Base-by-base conservation (phyloP, 2,888 invertebrate genomes). In the Laspeyria flexula region DNA sequence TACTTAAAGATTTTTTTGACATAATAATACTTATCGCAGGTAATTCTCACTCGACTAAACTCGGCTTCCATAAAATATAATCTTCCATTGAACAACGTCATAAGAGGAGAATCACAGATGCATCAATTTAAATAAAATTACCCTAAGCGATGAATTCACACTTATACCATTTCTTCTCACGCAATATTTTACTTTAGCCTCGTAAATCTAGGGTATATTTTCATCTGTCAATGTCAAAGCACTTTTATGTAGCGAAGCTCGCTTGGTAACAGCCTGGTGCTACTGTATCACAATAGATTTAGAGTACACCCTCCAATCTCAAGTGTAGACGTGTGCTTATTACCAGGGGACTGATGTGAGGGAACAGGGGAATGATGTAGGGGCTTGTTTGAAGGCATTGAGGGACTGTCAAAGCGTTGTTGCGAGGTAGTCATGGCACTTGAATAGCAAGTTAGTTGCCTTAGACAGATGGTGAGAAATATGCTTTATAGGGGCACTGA, bases 401-500 rank as follows among this genome's bases (percentile, higher is more conserved):
- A 40, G 52, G 60, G 50, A 29, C 35, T 45, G 55, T 65, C 67
- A 67, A 69, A 73, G 63, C 50, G 47, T 41, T 65, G 62, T 65
- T 63, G 58, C 65, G 35, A 41, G 18, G 34, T 15, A 16, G 6
- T 9, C 30, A 31, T n/a, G 56, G 38, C 47, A 18, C 57, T 70
- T 54, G 50, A 59, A 55, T 49, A 21, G 44, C 33, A 49, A 66
- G 49, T 43, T 41, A 49, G n/a, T n/a, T 51, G 49, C 52, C 35
- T 6, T 35, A 56, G 39, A 35, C 33, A 50, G 47, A 70, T 56
- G 48, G 43, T 34, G 34, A n/a, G 13, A 25, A 44, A 45, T 11
- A 50, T 34, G 43, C 31, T 31, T 53, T 64, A 25, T 25, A 7
- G 25, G 7, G 3, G 7, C 4, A 6, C 7, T 3, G 5, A 18